Conservation (phyloP, 2,797 vertebrate genomes). For the Cygnus olor region DNA sequence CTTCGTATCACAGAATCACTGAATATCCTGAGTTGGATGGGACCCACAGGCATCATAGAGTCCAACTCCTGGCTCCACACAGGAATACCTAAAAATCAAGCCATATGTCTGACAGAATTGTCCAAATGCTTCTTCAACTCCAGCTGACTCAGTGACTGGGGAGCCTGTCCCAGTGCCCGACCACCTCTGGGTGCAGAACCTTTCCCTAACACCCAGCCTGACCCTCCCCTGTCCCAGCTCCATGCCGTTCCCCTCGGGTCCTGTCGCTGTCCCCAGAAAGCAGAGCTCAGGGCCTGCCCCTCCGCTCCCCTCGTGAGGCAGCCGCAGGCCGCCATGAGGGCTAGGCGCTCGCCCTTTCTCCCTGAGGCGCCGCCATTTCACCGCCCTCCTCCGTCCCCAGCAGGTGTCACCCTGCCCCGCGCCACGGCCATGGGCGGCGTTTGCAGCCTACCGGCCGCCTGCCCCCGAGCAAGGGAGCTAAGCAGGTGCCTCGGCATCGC, state of each 20-base stretch:
- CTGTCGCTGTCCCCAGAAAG: neutral
- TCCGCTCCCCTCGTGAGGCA: no score
- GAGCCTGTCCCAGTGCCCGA: no score
- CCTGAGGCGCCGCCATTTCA: no score
- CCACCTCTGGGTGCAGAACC: no score
- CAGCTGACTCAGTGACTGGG: no score
- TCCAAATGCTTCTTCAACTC: neutral
- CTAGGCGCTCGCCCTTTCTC: neutral
- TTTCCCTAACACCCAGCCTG: no score
- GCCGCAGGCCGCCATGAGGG: no score
- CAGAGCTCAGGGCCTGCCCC: neutral
- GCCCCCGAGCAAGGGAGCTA: neutral
- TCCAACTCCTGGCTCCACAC: neutral
- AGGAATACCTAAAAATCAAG: neutral
- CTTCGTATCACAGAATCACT: neutral
- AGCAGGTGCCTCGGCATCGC: neutral
- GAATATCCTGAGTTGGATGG: neutral
- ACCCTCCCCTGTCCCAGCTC: neutral
- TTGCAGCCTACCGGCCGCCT: no score
- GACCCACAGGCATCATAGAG: neutral
- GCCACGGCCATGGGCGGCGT: no score
- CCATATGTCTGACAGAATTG: neutral
- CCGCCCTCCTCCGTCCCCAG: neutral
- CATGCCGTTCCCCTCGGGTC: neutral
- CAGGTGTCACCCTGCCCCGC: neutral